Evolutionary conservation across 2,113 vertebrate genomes (phyloP).

Genomic region (Grus americana): DNA sequence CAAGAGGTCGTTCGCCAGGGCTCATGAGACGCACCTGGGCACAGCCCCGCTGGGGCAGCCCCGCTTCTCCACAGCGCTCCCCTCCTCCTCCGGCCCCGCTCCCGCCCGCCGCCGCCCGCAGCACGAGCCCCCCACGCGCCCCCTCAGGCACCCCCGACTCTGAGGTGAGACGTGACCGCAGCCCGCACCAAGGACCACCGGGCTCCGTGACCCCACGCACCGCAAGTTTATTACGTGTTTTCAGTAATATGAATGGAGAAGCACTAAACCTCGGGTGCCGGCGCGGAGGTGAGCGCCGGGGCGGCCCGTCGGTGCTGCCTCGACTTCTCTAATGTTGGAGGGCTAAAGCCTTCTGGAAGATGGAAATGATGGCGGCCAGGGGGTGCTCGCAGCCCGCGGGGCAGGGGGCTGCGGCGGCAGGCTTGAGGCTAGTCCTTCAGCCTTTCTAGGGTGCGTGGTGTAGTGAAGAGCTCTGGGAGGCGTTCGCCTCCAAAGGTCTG

Average conservation of each 20-base stretch:
- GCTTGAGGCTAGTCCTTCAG: fast-evolving
- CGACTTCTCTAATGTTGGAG: fast-evolving
- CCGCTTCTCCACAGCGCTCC: neutral
- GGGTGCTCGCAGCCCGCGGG: fast-evolving
- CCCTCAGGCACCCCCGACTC: neutral
- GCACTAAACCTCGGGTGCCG: fast-evolving
- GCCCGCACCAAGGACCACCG: fast-evolving
- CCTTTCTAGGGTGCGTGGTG: fast-evolving
- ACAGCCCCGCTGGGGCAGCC: fast-evolving
- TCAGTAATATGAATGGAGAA: fast-evolving
- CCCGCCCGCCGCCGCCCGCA: too few relatives aligned
- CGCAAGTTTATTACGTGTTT: fast-evolving
- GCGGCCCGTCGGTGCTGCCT: fast-evolving
- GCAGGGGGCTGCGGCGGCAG: neutral
- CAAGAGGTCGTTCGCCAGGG: fast-evolving
- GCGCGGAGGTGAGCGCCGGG: fast-evolving
- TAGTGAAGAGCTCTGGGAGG: fast-evolving
- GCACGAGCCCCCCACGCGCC: too few relatives aligned
- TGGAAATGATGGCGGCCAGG: fast-evolving
- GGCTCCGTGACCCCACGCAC: fast-evolving
- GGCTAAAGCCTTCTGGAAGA: neutral
- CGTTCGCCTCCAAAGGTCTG: fast-evolving
- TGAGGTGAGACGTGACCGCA: fast-evolving
- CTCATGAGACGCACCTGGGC: fast-evolving
- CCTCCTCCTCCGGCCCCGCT: too few relatives aligned